Conservation (phyloP, 1,140 invertebrate genomes). For the Ectropis grisescens region DNA sequence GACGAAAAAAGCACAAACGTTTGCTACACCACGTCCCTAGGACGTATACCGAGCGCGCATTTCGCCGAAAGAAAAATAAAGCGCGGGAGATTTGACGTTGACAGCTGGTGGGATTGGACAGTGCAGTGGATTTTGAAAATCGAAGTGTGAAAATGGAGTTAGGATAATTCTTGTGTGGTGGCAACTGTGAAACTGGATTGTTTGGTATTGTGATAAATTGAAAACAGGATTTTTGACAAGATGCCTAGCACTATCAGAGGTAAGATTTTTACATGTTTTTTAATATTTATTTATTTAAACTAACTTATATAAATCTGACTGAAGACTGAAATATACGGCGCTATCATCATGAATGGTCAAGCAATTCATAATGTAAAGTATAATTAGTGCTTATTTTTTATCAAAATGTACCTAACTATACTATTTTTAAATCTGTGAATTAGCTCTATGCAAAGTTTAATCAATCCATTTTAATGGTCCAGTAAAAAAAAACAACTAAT, state of each 20-base stretch:
- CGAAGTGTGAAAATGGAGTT: slow-evolving; percentile 20
- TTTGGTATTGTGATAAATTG: slow-evolving; percentile 12
- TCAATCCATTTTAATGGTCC: no score
- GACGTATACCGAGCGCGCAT: slow-evolving; percentile 32
- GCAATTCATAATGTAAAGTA: no score
- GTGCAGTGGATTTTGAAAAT: not conserved
- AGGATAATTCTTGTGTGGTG: slow-evolving; percentile 36
- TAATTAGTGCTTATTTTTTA: no score
- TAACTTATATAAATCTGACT: no score
- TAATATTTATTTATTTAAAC: not conserved
- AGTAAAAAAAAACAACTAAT: no score
- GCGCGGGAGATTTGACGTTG: slow-evolving; percentile 46
- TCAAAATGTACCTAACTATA: no score
- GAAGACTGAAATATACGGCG: no score
- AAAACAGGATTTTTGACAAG: slow-evolving; percentile 47
- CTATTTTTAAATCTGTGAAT: no score
- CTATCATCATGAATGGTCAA: no score
- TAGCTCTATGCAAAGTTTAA: no score
- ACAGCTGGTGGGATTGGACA: slow-evolving; percentile 23
- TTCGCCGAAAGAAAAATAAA: slow-evolving; percentile 10
- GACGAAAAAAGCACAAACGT: slow-evolving; percentile 57
- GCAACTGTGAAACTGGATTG: slow-evolving; percentile 29
- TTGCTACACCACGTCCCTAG: slow-evolving; percentile 36
- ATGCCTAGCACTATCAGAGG: slow-evolving; percentile 62
- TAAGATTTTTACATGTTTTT: slow-evolving; percentile 24